These are phyloP conservation scores for Nesometra sesokonis DNA, from an alignment of 35 echinoderm and acorn worm genomes.

Conservation along the genomic window DNA sequence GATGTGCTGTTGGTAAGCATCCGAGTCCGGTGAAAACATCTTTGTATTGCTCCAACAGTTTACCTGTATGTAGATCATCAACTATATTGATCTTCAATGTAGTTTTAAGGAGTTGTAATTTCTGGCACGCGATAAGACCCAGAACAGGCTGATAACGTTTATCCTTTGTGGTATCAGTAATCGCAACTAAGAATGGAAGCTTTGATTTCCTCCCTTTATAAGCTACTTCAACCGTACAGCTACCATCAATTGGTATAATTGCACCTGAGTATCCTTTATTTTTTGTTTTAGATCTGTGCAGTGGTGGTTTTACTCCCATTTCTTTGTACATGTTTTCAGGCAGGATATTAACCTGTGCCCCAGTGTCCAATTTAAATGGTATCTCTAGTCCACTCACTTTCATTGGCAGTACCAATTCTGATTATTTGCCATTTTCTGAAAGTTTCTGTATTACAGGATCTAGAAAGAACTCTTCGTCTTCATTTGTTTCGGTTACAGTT, in stretches of 20 bases:
- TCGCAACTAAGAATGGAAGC: not conserved
- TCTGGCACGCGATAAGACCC: constrained; percentile 39
- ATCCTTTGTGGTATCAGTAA: not conserved
- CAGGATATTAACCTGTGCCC: not conserved
- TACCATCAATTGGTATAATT: not conserved
- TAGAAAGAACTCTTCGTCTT: not conserved
- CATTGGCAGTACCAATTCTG: not conserved
- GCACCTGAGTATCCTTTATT: not conserved
- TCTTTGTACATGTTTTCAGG: not conserved
- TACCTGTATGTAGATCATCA: not conserved
- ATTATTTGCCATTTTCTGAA: not conserved
- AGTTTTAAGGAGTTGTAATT: constrained; percentile 22
- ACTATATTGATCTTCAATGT: not conserved
- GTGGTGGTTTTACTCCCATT: not conserved
- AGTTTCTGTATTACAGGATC: not conserved
- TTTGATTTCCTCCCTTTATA: not conserved
- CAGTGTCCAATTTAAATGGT: not conserved
- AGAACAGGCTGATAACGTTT: constrained; percentile 25
- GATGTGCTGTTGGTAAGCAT: constrained; percentile 9
- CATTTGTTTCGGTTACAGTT: not conserved
- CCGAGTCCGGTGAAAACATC: constrained; percentile 37
- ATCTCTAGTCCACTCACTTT: not conserved
- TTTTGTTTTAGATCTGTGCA: not conserved
- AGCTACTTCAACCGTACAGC: not conserved
- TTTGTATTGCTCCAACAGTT: not conserved